Evolutionary conservation across 2,888 invertebrate genomes (phyloP), one percentile per base, ranked within the genome.

Genomic region (Drosophila monieri): DNA sequence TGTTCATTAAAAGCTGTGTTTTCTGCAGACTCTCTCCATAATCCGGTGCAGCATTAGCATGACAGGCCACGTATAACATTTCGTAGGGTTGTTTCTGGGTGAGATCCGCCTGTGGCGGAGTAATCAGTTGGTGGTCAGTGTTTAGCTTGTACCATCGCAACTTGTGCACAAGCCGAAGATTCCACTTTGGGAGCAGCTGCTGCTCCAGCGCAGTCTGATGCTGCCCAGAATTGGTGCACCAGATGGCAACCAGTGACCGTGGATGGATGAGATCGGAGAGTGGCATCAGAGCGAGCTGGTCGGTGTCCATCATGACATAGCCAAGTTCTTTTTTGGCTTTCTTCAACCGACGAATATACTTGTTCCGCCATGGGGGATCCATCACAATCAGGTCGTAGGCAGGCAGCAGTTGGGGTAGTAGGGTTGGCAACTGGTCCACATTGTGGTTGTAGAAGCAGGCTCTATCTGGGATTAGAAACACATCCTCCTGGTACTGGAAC

Each of bases 331-430:
- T 93, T 78, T 92, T 92, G 61, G 93, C 93, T 77, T 92, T 92
- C 87, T 95, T 95, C 88, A 95, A 93, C 70, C 99, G 94, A 83
- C 97, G 94, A 48, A 98, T 97, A 73, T 97, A 98, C 91, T 97
- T 98, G 90, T 99, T 99, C 93, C 95, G 95, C 99, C 99, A 99
- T 0, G 99, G 98, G 32, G 99, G 99, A 92, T 99, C 99, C 76
- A 98, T 92, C 15, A 98, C 92, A 53, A 99, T 93, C 55, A 98
- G 92, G 90, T 98, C 96, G 93, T 94, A 98, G 66, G 92, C 92
- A 59, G 92, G 91, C 21, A 83, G 58, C 41, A 94, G 89, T 25
- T 91, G 79, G 47, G 94, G 91, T 76, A 93, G 92, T 49, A 93
- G 90, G n/a, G 91, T 90, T 0, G 95, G 93, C 73, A 94, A 92